Percentiles rank a stretch among this genome's conserved stretches.
Conservation (phyloP, 2,888 invertebrate genomes). For the Phalera bucephala region DNA sequence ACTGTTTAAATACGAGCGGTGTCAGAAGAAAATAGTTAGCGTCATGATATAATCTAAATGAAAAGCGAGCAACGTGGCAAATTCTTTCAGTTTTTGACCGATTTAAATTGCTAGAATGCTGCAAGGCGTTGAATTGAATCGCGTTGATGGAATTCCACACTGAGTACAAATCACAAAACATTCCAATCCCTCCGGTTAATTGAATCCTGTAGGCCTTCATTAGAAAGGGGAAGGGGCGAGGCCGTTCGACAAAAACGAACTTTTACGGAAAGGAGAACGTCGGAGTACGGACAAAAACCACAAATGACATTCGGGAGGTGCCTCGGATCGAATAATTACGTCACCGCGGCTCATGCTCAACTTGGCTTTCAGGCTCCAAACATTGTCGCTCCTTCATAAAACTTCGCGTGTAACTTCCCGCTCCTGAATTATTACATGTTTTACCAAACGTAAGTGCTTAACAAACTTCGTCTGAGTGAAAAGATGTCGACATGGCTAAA, state of each 20-base stretch:
- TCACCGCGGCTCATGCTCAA: constrained; percentile 48
- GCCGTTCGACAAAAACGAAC: constrained; percentile 67
- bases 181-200: constrained; percentile 75
- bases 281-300: constrained; percentile 69
- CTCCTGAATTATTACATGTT: constrained; percentile 67
- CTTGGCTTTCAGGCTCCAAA: constrained; percentile 64
- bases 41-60: too few relatives aligned
- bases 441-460: constrained; percentile 62
- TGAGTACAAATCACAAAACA: constrained; percentile 76
- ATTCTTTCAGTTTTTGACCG: constrained; percentile 44
- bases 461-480: constrained; percentile 52
- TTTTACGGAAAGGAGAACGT: constrained; percentile 63
- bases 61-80: constrained; percentile 18
- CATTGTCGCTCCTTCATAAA: constrained; percentile 55
- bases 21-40: too few relatives aligned
- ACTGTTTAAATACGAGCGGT: too few relatives aligned
- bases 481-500: constrained; percentile 43
- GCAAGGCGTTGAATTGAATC: constrained; percentile 55
- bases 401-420: constrained; percentile 55
- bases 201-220: constrained; percentile 79
- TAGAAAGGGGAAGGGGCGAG: constrained; percentile 52
- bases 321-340: constrained; percentile 69
- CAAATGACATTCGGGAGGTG: constrained; percentile 69
- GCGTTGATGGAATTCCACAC: constrained; percentile 68
- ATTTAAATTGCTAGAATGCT: constrained; percentile 49